These are phyloP conservation scores for Penaeus chinensis DNA, from an alignment of 1,140 invertebrate species.

Conservation along the genomic window DNA sequence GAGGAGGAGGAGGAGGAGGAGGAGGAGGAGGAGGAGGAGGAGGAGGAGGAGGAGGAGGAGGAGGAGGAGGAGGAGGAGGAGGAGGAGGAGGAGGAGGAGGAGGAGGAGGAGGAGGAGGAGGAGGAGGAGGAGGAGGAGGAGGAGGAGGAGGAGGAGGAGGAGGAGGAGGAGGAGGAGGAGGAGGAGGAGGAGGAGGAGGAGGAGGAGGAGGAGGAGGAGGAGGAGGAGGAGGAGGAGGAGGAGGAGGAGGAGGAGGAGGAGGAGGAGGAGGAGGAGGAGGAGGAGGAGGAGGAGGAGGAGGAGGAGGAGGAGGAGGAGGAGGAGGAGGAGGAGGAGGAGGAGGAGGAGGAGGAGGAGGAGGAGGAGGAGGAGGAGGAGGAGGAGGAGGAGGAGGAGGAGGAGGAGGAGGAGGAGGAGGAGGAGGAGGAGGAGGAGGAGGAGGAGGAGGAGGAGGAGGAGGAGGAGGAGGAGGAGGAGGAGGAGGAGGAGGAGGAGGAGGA, in stretches of 20 bases:
- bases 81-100: background rate
- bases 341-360: too few species aligned
- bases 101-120: background rate
- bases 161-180: too few species aligned
- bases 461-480: background rate
- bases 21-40: background rate
- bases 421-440: background rate
- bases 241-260: too few species aligned
- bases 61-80: slow-evolving; percentile 7
- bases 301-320: too few species aligned
- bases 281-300: too few species aligned
- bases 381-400: background rate
- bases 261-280: too few species aligned
- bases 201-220: too few species aligned
- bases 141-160: background rate
- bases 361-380: too few species aligned
- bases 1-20: background rate
- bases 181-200: too few species aligned
- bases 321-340: too few species aligned
- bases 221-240: too few species aligned
- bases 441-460: background rate
- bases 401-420: background rate
- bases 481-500: background rate
- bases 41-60: background rate
- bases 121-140: background rate